Percentiles rank a stretch among this genome's conserved stretches.
phyloP scores from a whole-genome alignment of 2,888 invertebrate species.

The Bellardia pandia region DNA sequence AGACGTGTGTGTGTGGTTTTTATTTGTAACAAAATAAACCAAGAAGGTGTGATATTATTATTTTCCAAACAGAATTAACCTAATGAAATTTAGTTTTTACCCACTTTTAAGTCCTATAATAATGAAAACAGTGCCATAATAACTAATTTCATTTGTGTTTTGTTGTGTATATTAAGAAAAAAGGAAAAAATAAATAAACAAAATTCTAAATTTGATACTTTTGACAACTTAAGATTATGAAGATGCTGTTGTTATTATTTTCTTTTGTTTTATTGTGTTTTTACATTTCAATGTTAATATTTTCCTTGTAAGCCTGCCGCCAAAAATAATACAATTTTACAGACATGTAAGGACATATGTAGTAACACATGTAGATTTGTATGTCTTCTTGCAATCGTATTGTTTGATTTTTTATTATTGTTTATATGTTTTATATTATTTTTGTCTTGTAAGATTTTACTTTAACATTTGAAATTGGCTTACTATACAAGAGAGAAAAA shows the following conservation, averaged over 20 bases:
- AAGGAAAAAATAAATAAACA: conserved; percentile 37
- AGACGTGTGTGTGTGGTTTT: not conserved
- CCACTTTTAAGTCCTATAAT: conserved; percentile 30
- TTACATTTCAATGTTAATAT: conserved; percentile 37
- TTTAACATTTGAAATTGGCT: conserved; percentile 58
- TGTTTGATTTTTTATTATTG: conserved; percentile 45
- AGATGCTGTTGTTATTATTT: conserved; percentile 25
- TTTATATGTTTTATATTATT: not conserved
- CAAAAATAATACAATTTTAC: conserved; percentile 51
- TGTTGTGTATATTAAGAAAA: conserved; percentile 12
- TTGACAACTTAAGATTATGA: conserved; percentile 66
- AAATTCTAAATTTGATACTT: conserved; percentile 43
- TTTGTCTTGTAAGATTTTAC: conserved; percentile 39
- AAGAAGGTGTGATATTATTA: conserved; percentile 8
- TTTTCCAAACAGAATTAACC: not conserved
- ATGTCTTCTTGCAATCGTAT: conserved; percentile 19
- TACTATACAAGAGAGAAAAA: conserved; percentile 31
- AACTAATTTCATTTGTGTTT: conserved; percentile 44
- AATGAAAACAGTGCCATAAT: conserved; percentile 52
- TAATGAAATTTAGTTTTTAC: conserved; percentile 22
- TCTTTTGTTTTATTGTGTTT: conserved; percentile 25
- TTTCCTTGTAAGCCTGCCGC: conserved; percentile 66
- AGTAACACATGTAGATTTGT: not conserved
- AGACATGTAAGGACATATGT: conserved; percentile 4
- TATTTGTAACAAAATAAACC: not conserved